Evolutionary conservation across 2,888 invertebrate species (phyloP).

Genomic region (Apodemia hepburni): DNA sequence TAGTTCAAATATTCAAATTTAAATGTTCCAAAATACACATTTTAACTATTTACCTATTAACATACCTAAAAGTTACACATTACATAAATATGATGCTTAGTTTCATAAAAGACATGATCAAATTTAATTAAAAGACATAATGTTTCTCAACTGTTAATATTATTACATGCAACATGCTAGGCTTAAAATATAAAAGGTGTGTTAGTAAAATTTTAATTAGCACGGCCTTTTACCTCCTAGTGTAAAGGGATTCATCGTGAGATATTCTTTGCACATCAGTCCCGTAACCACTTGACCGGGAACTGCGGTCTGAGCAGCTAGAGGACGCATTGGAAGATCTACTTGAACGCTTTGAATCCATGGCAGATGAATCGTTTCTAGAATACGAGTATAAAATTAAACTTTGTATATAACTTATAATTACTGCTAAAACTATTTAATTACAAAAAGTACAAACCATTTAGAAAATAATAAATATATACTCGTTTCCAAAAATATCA

Average conservation of each 20-base stretch:
- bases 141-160: not conserved
- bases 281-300: slow-evolving; percentile 70
- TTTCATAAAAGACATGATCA: not conserved
- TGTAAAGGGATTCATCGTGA: slow-evolving; percentile 57
- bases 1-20: too few species aligned
- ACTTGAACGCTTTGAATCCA: slow-evolving; percentile 64
- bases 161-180: slow-evolving; percentile 9
- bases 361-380: slow-evolving; percentile 28
- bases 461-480: not conserved
- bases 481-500: slow-evolving; percentile 10
- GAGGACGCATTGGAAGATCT: slow-evolving; percentile 70
- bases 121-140: not conserved
- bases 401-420: not conserved
- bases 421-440: not conserved
- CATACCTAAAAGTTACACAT: not conserved
- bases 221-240: slow-evolving; percentile 52
- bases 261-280: slow-evolving; percentile 57
- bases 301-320: slow-evolving; percentile 66
- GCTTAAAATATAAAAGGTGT: slow-evolving; percentile 2
- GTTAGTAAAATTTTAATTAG: slow-evolving; percentile 13
- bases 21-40: too few species aligned
- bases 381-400: slow-evolving; percentile 19
- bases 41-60: not conserved
- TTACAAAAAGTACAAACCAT: not conserved
- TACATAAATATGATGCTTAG: not conserved